Evolutionary conservation across 2,888 invertebrate species (phyloP).

Genomic region (Ophioninae sp.): DNA sequence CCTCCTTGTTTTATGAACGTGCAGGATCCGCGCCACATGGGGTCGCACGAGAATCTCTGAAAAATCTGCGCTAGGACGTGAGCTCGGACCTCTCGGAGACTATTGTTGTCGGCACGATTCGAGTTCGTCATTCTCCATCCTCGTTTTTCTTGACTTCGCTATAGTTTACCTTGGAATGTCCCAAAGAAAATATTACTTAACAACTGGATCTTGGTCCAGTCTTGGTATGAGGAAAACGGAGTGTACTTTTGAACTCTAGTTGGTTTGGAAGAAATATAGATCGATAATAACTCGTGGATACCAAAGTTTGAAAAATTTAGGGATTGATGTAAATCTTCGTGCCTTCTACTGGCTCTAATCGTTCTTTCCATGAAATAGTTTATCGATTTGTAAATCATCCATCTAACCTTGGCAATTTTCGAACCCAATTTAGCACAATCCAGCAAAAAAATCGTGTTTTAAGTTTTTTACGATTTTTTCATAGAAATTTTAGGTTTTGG

Average conservation of each 20-base stretch:
- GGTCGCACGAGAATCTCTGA: conserved; percentile 56
- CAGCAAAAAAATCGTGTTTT: too few relatives aligned
- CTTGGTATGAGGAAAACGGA: neutral
- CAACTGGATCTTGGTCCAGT: neutral
- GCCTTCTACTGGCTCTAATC: neutral
- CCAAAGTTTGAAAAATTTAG: neutral
- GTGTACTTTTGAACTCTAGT: neutral
- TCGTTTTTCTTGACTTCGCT: conserved; percentile 12
- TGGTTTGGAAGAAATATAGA: neutral
- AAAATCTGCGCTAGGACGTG: conserved; percentile 57
- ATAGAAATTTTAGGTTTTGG: too few relatives aligned
- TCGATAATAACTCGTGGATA: neutral
- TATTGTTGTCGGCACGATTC: conserved; percentile 58
- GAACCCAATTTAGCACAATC: too few relatives aligned
- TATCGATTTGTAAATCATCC: too few relatives aligned
- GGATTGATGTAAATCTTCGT: neutral
- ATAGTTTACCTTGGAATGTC: neutral
- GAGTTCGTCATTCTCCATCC: conserved; percentile 35
- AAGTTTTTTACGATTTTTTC: too few relatives aligned
- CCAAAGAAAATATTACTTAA: neutral
- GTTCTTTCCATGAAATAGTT: neutral
- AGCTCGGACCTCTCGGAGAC: conserved; percentile 42
- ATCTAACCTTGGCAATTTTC: too few relatives aligned
- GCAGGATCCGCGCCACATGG: conserved; percentile 54
- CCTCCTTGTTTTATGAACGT: conserved; percentile 48